Evolutionary conservation across 2,888 invertebrate genomes (phyloP).

Genomic region (Anodontia alba): DNA sequence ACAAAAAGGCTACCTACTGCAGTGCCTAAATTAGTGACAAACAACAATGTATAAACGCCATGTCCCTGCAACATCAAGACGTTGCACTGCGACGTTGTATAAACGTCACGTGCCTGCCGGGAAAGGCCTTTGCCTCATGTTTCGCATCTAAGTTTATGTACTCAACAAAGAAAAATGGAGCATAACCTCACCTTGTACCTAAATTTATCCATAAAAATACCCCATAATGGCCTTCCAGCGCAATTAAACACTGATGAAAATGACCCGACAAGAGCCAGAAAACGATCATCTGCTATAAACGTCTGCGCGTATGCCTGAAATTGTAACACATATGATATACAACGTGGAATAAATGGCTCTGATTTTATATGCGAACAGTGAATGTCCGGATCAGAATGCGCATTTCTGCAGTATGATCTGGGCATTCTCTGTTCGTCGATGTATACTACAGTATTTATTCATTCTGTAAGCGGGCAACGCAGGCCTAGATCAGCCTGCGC

Average conservation of each 20-base stretch:
- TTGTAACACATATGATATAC: background rate
- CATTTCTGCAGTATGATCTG: too few species aligned
- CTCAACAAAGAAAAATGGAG: background rate
- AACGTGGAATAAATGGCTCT: background rate
- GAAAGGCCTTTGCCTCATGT: too few species aligned
- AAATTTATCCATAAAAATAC: constrained; percentile 84
- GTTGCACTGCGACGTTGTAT: background rate
- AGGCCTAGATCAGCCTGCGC: too few species aligned
- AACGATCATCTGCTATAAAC: constrained; percentile 86
- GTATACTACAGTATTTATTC: too few species aligned
- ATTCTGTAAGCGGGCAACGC: too few species aligned
- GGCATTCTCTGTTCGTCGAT: too few species aligned
- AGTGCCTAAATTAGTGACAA: too few species aligned
- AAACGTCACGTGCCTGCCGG: too few species aligned
- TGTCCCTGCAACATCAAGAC: background rate
- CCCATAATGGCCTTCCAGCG: constrained; percentile 85
- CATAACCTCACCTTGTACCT: constrained; percentile 82
- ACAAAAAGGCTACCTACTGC: too few species aligned
- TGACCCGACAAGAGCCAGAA: constrained; percentile 85
- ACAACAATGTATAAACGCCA: background rate
- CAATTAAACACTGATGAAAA: constrained; percentile 86
- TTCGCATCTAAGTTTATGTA: background rate
- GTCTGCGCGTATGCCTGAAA: constrained; percentile 84
- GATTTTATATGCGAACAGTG: too few species aligned
- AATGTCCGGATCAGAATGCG: too few species aligned